Base-by-base conservation (phyloP, 2,888 invertebrate genomes). In the Ptychoptera albimana region DNA sequence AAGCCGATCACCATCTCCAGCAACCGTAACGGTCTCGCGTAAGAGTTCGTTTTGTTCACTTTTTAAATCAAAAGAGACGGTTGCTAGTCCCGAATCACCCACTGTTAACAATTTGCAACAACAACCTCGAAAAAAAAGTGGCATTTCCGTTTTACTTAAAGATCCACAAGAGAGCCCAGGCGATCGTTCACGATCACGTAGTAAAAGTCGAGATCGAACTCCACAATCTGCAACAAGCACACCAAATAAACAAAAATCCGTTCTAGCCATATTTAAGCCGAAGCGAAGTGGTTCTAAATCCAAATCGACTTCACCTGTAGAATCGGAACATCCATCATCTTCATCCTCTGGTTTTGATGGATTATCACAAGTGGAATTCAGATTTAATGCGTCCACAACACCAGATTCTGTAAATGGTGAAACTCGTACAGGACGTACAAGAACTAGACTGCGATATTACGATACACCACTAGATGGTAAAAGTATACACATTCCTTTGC, bases 1-100 rank as follows among this genome's bases (percentile, higher is more conserved):
- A 30, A 67, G 67, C 49, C 63, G 74, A 29, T 72, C 75, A 1
- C 84, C 85, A 1, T 85, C 86, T 2, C 84, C 85, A 1, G 70
- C 73, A 1, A 73, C 74, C 1, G 66, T 66, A 0, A 71, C 74
- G 0, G 70, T 75, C 1, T 84, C 85, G 0, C 71, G 86, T 35
- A 83, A 84, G 60, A 84, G 82, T 53, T 86, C 85, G 31, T 84
- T 86, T 57, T 79, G 82, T 46, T 84, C 84, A 4, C 63, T 87
- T 37, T 87, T 87, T 57, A 78, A 80, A 60, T 78, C 82, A 50
- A 77, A 77, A 52, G 81, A 77, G 54, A 72, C 72, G 14, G 72
- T 74, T 46, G 70, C 73, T 14, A 78, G 75, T 46, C 76, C 76
- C 1, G 77, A 77, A 51, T 75, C 76, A 1, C 75, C 76, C 10